Base-by-base conservation (phyloP, 2,888 invertebrate species). In the Drepanosiphum platanoidis region DNA sequence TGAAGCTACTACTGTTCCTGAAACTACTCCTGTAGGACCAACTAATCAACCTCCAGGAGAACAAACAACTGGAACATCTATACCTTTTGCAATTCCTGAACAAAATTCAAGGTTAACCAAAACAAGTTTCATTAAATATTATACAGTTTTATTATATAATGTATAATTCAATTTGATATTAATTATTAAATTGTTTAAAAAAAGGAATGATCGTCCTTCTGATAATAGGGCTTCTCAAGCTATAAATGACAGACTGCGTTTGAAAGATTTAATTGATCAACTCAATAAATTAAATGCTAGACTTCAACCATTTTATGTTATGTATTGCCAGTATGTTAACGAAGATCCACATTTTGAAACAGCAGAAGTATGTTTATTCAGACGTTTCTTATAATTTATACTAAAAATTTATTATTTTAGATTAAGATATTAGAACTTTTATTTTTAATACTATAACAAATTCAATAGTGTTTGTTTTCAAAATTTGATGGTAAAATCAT, bases 271-370 rank as follows among this genome's bases (percentile, higher is more conserved):
- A 15, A 88, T 94, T 87, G 91, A 91, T 58, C 91, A 91, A 87
- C 89, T 93, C 71, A 89, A 90, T 80, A 90, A 90, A 71, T 89
- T 93, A 30, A 92, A 93, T 88, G 89, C 89, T 58, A 92, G 94
- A 86, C 90, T 95, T 78, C 91, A 92, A 87, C 94, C 95, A 1
- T 93, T 93, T 88, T 89, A 94, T 88, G 91, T 92, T 87, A 92
- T 92, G 87, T 94, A 93, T 89, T 92, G 92, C 86, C 90, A 91
- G 80, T 91, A 94, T 86, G 91, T 94, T 89, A 90, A 90, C 46
- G 91, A 91, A 80, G 94, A 94, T 89, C 92, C 93, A 18, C 89
- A 89, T 58, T 91, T 92, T 87, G 90, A 89, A 36, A 34, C 83
- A 30, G 13, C 27, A n/a, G 75, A 75, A 27, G 83, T 84, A 84